Percentiles rank a stretch among this genome's conserved stretches.
Conservation (phyloP, 2,888 invertebrate genomes). For the Pseudococcus longispinus region DNA sequence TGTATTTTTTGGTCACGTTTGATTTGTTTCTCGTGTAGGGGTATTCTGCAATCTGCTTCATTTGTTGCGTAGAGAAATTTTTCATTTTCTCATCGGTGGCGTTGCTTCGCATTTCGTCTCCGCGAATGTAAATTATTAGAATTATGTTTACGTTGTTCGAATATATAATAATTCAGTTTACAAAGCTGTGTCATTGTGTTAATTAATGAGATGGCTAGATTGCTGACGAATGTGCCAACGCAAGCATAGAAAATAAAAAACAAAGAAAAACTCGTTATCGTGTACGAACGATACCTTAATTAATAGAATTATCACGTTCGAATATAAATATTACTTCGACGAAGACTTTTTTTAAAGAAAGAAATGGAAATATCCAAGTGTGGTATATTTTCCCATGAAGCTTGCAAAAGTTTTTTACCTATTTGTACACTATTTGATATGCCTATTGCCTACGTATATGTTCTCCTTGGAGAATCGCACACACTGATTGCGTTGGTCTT, state of each 20-base stretch:
- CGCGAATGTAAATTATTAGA: background rate
- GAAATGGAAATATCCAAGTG: background rate
- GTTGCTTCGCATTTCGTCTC: background rate
- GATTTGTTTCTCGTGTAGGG: background rate
- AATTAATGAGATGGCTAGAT: background rate
- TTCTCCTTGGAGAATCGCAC: too few relatives aligned
- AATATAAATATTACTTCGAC: background rate
- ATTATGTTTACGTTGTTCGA: background rate
- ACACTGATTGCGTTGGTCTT: too few relatives aligned
- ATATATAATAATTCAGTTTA: background rate
- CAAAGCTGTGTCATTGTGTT: background rate
- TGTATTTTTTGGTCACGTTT: background rate
- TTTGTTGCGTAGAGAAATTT: background rate
- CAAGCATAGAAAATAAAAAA: constrained; percentile 5
- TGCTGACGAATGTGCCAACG: background rate
- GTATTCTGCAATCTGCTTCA: background rate
- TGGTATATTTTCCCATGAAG: background rate
- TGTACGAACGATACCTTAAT: background rate
- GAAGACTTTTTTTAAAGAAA: background rate
- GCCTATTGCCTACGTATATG: too few relatives aligned
- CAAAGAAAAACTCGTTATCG: background rate
- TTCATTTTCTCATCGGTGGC: background rate
- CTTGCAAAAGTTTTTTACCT: background rate
- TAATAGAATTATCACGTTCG: background rate
- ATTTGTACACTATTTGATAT: too few relatives aligned